These are phyloP conservation scores for Sminthopsis crassicaudata DNA, from an alignment of 2,113 vertebrate species.

Conservation along the genomic window DNA sequence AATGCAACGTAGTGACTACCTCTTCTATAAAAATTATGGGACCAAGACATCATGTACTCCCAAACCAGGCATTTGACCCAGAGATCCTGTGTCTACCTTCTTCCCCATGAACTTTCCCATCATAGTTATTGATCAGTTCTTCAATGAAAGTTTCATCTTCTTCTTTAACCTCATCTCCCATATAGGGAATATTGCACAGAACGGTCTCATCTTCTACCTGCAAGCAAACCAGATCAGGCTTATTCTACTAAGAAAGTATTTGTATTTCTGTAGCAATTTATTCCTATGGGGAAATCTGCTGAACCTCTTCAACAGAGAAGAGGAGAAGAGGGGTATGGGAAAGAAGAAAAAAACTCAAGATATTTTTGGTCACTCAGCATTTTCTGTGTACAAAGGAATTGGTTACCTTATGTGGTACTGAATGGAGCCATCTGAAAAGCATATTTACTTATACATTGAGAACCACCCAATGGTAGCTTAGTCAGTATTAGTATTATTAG, in stretches of 20 bases:
- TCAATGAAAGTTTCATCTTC: conserved; percentile 99
- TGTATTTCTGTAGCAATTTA: not conserved
- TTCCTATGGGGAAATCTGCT: not conserved
- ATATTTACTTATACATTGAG: conserved; percentile 15
- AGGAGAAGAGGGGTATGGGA: not conserved
- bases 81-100: conserved; percentile 87
- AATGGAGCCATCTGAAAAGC: conserved; percentile 5
- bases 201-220: conserved; percentile 99
- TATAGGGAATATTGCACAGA: conserved; percentile 98
- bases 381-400: conserved; percentile 8
- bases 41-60: not conserved
- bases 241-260: not conserved
- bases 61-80: not conserved
- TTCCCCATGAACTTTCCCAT: conserved; percentile 96
- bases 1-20: not conserved
- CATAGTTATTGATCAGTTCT: conserved; percentile 98
- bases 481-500: not conserved
- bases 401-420: conserved; percentile 1
- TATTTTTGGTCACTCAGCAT: not conserved
- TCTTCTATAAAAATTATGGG: not conserved
- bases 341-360: not conserved
- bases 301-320: not conserved
- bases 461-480: conserved; percentile 27
- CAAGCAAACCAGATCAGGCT: conserved; percentile 54
- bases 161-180: conserved; percentile 98